Percentiles rank a stretch among this genome's conserved stretches.
Conservation (phyloP, 2,797 vertebrate species). For the Enteromius paludinosus region DNA sequence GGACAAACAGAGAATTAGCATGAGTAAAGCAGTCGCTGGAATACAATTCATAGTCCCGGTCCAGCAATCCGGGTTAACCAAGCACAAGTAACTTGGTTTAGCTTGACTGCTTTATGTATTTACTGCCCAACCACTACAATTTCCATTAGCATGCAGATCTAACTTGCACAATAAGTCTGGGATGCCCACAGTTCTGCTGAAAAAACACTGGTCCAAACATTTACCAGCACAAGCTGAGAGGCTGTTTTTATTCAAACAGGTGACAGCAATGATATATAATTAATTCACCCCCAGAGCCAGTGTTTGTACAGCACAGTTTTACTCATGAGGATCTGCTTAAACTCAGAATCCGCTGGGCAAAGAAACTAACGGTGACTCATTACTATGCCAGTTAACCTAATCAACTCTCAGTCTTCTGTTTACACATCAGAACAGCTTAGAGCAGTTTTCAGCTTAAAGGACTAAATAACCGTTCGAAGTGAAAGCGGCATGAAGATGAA, state of each 20-base stretch:
- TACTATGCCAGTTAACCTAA: conserved; percentile 48
- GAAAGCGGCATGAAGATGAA: conserved; percentile 1
- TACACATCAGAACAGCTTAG: conserved; percentile 32
- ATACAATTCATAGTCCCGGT: neutral
- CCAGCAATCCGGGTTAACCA: neutral
- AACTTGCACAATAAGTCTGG: conserved; percentile 9
- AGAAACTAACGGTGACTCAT: conserved; percentile 40
- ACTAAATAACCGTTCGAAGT: conserved; percentile 14
- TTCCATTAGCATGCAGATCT: conserved; percentile 34
- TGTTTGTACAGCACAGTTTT: conserved; percentile 40
- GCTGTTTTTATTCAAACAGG: conserved; percentile 36
- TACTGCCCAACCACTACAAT: neutral
- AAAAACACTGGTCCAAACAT: conserved; percentile 45
- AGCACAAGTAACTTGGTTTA: neutral
- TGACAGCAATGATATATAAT: conserved; percentile 54
- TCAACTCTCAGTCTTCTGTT: conserved; percentile 39
- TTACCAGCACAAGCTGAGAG: conserved; percentile 25
- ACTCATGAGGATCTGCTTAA: conserved; percentile 40
- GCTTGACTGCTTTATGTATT: conserved; percentile 1
- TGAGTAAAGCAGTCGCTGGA: neutral
- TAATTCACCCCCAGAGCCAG: conserved; percentile 49
- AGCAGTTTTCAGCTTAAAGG: conserved; percentile 9
- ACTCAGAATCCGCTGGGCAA: conserved; percentile 20
- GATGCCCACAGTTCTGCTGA: neutral
- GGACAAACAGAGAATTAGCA: conserved; percentile 10